Evolutionary conservation across 23 tunicate species (phyloP).

Genomic region (Styela clava): DNA sequence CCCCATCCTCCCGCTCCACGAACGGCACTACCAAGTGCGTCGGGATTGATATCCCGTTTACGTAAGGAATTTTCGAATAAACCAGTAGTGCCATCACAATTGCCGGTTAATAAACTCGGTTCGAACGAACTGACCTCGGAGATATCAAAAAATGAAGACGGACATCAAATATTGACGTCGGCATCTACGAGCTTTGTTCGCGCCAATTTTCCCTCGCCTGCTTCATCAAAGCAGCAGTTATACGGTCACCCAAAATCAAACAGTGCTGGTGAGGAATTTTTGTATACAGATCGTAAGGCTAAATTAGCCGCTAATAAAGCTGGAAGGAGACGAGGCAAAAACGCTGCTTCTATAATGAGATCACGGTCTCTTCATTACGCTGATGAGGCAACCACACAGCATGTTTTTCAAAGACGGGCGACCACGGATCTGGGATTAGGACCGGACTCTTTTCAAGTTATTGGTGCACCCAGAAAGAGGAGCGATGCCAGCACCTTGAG

Average conservation of each 20-base stretch:
- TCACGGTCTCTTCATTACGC: slow-evolving; percentile 22
- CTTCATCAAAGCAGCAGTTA: not conserved
- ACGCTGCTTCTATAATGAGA: slow-evolving; percentile 7
- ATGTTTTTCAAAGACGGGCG: slow-evolving; percentile 6
- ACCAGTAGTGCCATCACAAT: not conserved
- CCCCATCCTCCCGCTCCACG: slow-evolving; percentile 1
- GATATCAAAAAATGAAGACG: not conserved
- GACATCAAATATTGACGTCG: not conserved
- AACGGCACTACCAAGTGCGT: not conserved
- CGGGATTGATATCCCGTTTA: slow-evolving; percentile 9
- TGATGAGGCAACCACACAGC: not conserved
- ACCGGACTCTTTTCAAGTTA: not conserved
- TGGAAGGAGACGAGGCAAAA: slow-evolving; percentile 23
- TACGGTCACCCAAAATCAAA: slow-evolving; percentile 64
- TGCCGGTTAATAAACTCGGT: not conserved
- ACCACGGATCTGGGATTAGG: not conserved
- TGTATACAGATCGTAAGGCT: slow-evolving; percentile 41
- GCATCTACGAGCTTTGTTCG: not conserved
- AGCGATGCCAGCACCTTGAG: not conserved
- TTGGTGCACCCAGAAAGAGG: not conserved
- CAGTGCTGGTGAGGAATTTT: slow-evolving; percentile 72
- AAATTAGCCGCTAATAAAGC: slow-evolving; percentile 5
- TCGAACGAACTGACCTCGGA: not conserved
- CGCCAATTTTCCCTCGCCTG: not conserved
- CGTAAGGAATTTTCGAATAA: not conserved